Base-by-base conservation (phyloP, 2,113 vertebrate species). In the Pungitius pungitius region DNA sequence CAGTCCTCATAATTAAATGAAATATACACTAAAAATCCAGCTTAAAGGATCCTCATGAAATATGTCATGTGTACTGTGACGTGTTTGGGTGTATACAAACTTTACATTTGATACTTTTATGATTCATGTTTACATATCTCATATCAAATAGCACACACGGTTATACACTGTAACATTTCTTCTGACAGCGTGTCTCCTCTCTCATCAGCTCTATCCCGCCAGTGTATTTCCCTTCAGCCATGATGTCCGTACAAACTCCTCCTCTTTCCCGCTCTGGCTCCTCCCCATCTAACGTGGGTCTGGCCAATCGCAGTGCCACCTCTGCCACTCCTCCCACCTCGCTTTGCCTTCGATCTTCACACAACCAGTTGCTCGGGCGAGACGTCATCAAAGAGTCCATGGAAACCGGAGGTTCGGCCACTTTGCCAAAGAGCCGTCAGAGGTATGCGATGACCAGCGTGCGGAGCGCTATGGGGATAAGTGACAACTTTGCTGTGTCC, bases 301-400 rank as follows among this genome's bases (percentile, higher is more conserved):
- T 95, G 43, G 90, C 92, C 64, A 96, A 96, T 87, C 95, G 95
- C 69, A 93, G 93, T 49, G 86, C 82, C 60, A 75, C 94, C 90
- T 77, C 88, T 0, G 83, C 95, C 80, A 94, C 92, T 2, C 97
- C 98, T 0, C 97, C 98, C 0, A 97, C 94, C 71, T 97, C 95
- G 11, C 96, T 99, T 3, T 95, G 94, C 82, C 95, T 99, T 54
- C 96, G 96, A 42, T 96, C 96, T 8, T 99, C 98, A 0, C 96
- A 97, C 85, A 99, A 99, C 51, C 97, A 99, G 68, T 94, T 98
- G 6, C 87, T 99, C 30, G 97, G 96, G 0, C 93, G 95, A 0
- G 97, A 99, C 15, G 92, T 96, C 62, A 95, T 97, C 6, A 96
- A 95, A 65, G 96, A 97, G 69, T 88, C 91, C 24, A 87, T 94